These are phyloP conservation scores for Echiichthys vipera DNA, from an alignment of 2,797 vertebrate genomes.

Conservation along the genomic window DNA sequence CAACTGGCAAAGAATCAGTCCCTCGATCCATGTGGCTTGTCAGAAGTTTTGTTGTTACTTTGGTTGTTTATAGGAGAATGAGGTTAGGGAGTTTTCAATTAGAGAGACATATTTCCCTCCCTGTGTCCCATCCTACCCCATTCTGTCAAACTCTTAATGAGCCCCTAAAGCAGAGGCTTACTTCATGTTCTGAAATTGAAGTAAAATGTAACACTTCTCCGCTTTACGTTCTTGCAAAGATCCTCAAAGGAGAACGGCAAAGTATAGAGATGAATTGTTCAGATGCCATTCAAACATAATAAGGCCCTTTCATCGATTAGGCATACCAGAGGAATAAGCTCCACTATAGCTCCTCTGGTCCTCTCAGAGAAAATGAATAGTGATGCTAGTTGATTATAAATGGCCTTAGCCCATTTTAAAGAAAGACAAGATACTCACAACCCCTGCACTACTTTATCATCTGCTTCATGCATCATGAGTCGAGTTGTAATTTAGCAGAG, in stretches of 20 bases:
- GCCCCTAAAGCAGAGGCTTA: background rate
- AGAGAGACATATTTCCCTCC: constrained; percentile 34
- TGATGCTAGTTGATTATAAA: constrained; percentile 64
- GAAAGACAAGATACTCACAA: constrained; percentile 55
- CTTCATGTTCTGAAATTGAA: background rate
- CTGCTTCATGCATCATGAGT: constrained; percentile 48
- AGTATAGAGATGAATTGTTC: constrained; percentile 52
- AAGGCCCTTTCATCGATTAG: constrained; percentile 41
- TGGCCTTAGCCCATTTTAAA: constrained; percentile 70
- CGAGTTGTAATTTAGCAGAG: constrained; percentile 25
- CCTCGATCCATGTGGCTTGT: constrained; percentile 60
- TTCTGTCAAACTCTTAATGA: constrained; percentile 20
- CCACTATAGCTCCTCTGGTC: constrained; percentile 28
- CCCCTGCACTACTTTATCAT: constrained; percentile 68
- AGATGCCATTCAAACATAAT: constrained; percentile 19
- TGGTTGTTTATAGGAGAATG: constrained; percentile 69
- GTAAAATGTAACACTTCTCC: background rate
- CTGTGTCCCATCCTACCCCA: constrained; percentile 15
- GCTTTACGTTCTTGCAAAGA: background rate
- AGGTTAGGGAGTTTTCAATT: constrained; percentile 60
- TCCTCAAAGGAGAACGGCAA: background rate
- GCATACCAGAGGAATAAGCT: constrained; percentile 11
- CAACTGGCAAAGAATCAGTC: constrained; percentile 57
- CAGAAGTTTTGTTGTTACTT: constrained; percentile 73
- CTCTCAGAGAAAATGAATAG: constrained; percentile 31